Evolutionary conservation across 2,113 vertebrate genomes (phyloP).

Genomic region (Merops nubicus): DNA sequence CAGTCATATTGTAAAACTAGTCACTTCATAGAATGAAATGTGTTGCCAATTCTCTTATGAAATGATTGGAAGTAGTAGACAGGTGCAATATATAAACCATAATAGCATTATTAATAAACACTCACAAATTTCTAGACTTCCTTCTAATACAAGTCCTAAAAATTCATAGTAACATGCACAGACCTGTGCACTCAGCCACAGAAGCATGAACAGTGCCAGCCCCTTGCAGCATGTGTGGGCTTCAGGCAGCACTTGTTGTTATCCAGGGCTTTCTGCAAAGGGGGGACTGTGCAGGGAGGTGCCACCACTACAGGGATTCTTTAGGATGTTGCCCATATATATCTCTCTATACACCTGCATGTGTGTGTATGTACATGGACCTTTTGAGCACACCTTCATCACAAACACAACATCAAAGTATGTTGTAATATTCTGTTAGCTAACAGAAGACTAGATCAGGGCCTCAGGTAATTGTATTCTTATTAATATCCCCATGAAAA

Average conservation of each 20-base stretch:
- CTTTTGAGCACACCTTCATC: background rate
- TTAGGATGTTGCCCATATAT: background rate
- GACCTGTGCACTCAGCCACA: background rate
- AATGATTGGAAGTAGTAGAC: background rate
- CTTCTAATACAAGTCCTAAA: background rate
- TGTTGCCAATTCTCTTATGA: background rate
- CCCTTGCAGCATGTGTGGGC: background rate
- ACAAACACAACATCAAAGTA: accelerated
- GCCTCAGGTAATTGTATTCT: background rate
- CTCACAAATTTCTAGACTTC: background rate
- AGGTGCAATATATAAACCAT: too few relatives aligned
- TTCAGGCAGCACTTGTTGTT: background rate
- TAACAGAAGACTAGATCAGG: background rate
- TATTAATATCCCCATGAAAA: background rate
- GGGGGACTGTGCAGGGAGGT: background rate
- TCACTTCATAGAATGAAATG: background rate
- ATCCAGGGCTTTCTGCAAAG: background rate
- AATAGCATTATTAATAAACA: background rate
- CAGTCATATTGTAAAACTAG: background rate
- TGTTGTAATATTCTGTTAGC: background rate
- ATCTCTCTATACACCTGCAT: too few relatives aligned
- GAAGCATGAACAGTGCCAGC: background rate
- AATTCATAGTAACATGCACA: background rate
- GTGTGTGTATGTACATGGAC: accelerated
- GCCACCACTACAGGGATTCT: background rate